Conservation (phyloP, 1,140 invertebrate species). For the Stenopsyche tienmushanensis region DNA sequence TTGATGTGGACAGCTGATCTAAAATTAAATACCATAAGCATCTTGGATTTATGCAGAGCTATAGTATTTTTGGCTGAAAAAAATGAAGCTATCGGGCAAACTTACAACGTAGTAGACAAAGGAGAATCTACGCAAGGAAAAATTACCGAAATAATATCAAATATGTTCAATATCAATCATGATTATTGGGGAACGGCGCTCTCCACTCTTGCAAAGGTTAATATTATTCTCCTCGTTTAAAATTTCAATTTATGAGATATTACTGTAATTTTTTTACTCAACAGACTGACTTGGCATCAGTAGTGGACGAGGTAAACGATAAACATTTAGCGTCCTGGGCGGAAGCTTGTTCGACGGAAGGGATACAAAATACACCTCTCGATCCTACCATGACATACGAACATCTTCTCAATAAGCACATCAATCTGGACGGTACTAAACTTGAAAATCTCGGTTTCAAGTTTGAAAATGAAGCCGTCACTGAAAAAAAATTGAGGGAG, state of each 20-base stretch:
- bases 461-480: slow-evolving; percentile 61
- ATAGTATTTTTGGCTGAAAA: slow-evolving; percentile 62
- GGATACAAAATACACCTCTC: slow-evolving; percentile 79
- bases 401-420: slow-evolving; percentile 74
- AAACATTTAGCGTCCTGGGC: slow-evolving; percentile 91
- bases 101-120: slow-evolving; percentile 82
- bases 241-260: slow-evolving; percentile 3
- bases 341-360: slow-evolving; percentile 73
- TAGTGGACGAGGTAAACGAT: slow-evolving; percentile 88
- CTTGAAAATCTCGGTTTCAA: slow-evolving; percentile 61
- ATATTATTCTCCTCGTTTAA: slow-evolving; percentile 13
- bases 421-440: slow-evolving; percentile 73
- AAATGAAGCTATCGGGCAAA: slow-evolving; percentile 58
- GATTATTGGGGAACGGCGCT: slow-evolving; percentile 81
- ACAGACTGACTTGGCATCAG: slow-evolving; percentile 69
- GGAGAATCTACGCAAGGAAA: slow-evolving; percentile 80
- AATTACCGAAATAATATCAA: slow-evolving; percentile 74
- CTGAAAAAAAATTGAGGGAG: slow-evolving; percentile 62
- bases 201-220: slow-evolving; percentile 76
- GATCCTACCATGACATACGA: slow-evolving; percentile 84
- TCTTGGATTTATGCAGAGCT: slow-evolving; percentile 76
- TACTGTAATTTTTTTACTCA: neutral
- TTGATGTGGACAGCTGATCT: slow-evolving; percentile 83
- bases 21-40: slow-evolving; percentile 86
- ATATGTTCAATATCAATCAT: slow-evolving; percentile 83